Base-by-base conservation (phyloP, 2,797 vertebrate genomes). In the Enteromius trimaculatus region DNA sequence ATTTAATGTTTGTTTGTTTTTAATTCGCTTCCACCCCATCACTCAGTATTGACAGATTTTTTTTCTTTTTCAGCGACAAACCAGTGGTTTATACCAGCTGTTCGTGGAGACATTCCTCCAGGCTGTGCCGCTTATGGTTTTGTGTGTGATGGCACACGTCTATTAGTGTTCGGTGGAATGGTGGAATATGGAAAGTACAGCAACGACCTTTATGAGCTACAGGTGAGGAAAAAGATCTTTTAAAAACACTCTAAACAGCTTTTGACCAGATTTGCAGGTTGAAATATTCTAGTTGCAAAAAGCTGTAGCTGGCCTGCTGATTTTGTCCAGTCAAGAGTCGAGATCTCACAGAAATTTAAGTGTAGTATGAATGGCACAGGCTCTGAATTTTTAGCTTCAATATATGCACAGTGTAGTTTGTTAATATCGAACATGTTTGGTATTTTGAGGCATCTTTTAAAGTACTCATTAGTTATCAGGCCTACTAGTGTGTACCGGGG, bases 181-280 rank as follows among this genome's bases (percentile, higher is more conserved):
- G 97, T 98, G 89, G 97, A 99, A 87, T 98, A 99, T 81, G 97
- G 97, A 84, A 99, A 99, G 83, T 99, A 99, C 95, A 99, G 97
- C 95, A 99, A 97, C 14, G 97, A 99, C 89, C 96, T 99, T 85
- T 99, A 98, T 81, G 97, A 98, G 88, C 92, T 99, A 39, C 97
- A 99, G 96, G 97, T 98, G 93, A 89, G 44, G n/a, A 29, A 23
- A 69, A 47, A 44, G 19, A 19, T 19, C 23, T 26, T 74, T n/a
- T 8, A 74, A 51, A 51, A 51, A 11, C 16, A 13, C 37, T 14
- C 4, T 1, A 75, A 11, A 75, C 31, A 11, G 21, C 16, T 72
- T 31, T 31, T 31, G 16, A 17, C 9, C 9, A 51, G 26, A 29
- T 72, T 51, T 13, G 42, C 26, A 71, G 23, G 3, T 8, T 29